phyloP scores from a whole-genome alignment of 2,113 vertebrate genomes.

The Cricetomys ansorgei region DNA sequence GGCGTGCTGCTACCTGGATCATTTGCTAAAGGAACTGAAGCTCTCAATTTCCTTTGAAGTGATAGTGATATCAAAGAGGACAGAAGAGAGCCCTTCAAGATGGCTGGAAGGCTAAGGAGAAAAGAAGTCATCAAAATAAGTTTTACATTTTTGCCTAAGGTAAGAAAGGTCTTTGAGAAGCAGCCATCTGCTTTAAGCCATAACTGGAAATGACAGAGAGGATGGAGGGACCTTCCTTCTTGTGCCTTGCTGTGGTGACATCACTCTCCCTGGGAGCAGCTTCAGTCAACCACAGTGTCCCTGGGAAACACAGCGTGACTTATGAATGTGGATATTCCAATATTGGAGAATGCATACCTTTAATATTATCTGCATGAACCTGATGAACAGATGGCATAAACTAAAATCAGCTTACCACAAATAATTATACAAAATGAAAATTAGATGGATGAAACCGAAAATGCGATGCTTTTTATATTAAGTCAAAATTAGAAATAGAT shows the following conservation, averaged over 20 bases:
- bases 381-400: slow-evolving; percentile 60
- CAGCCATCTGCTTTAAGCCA: slow-evolving; percentile 41
- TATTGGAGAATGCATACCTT: slow-evolving; percentile 54
- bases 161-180: not conserved
- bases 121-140: slow-evolving; percentile 34
- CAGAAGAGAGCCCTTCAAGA: not conserved
- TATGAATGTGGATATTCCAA: slow-evolving; percentile 43
- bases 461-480: slow-evolving; percentile 70
- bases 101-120: slow-evolving; percentile 29
- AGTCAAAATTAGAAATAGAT: slow-evolving; percentile 74
- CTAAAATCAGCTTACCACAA: slow-evolving; percentile 76
- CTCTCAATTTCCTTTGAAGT: not conserved
- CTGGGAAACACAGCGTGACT: not conserved
- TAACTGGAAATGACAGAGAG: slow-evolving; percentile 7
- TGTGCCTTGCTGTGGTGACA: slow-evolving; percentile 1
- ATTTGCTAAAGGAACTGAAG: not conserved
- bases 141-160: slow-evolving; percentile 55
- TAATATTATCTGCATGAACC: slow-evolving; percentile 59
- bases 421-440: slow-evolving; percentile 72
- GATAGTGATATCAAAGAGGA: not conserved
- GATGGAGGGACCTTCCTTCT: not conserved
- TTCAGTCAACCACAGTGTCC: not conserved
- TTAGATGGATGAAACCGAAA: slow-evolving; percentile 78
- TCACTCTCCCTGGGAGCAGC: not conserved
- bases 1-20: not conserved